Percentiles rank a stretch among this genome's conserved stretches.
Evolutionary conservation across 2,888 invertebrate genomes (phyloP).

Genomic region (Latrodectus hesperus): DNA sequence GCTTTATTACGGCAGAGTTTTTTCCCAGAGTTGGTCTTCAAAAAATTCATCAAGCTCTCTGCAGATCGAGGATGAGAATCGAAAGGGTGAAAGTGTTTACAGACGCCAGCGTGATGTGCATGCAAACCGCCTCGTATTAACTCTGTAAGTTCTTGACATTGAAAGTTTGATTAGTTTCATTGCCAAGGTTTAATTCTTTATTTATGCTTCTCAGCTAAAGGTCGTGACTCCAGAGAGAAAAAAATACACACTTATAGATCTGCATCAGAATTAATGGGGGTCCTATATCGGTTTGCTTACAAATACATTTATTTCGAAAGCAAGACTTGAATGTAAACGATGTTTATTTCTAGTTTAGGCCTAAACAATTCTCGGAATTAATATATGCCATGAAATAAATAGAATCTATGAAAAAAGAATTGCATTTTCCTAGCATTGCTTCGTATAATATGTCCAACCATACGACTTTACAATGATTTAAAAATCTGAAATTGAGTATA

Average conservation of each 20-base stretch:
- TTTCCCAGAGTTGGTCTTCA: not conserved
- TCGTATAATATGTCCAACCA: too few relatives aligned
- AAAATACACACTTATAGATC: not conserved
- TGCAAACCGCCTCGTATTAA: slow-evolving; percentile 9
- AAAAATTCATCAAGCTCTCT: not conserved
- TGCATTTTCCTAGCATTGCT: too few relatives aligned
- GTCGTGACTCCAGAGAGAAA: not conserved
- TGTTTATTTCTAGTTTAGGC: not conserved
- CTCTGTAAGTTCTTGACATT: not conserved
- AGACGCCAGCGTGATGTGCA: slow-evolving; percentile 20
- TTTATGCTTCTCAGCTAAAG: slow-evolving; percentile 21
- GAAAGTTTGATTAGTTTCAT: slow-evolving; percentile 18
- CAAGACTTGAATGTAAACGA: not conserved
- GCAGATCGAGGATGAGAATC: not conserved
- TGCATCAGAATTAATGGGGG: not conserved
- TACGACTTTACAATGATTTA: too few relatives aligned
- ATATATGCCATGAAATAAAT: too few relatives aligned
- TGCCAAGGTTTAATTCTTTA: slow-evolving; percentile 35
- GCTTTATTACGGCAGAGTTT: slow-evolving; percentile 13
- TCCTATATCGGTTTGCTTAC: slow-evolving; percentile 1
- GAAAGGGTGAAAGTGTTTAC: slow-evolving; percentile 27
- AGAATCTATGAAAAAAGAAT: too few relatives aligned
- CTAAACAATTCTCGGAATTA: too few relatives aligned
- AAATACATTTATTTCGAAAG: not conserved
- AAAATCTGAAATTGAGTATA: too few relatives aligned